Evolutionary conservation across 2,888 invertebrate genomes (phyloP).

Genomic region (Limenitis camilla): DNA sequence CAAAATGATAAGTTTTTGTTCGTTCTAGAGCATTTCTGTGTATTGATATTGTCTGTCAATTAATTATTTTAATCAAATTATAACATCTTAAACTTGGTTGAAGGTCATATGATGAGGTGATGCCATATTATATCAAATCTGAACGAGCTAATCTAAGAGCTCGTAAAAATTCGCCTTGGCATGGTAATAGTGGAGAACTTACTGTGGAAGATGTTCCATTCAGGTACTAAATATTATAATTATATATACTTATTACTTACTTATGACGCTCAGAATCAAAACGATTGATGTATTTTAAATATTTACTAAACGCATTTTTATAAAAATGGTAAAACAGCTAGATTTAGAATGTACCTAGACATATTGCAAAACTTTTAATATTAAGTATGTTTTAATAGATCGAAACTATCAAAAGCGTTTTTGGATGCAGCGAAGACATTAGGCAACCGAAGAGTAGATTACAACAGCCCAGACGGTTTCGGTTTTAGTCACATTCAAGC

Average conservation of each 20-base stretch:
- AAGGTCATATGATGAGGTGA: conserved; percentile 76
- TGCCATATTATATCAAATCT: conserved; percentile 77
- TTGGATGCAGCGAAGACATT: conserved; percentile 76
- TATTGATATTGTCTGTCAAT: too few relatives aligned
- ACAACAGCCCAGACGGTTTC: conserved; percentile 78
- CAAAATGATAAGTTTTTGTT: too few relatives aligned
- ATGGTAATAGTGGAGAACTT: conserved; percentile 76
- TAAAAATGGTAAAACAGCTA: too few relatives aligned
- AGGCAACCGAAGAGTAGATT: conserved; percentile 79
- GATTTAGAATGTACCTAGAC: too few relatives aligned
- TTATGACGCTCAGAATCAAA: too few relatives aligned
- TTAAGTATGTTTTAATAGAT: conserved; percentile 37
- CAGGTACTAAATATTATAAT: conserved; percentile 38
- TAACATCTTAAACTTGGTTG: too few relatives aligned
- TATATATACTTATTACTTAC: background rate
- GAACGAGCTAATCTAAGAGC: conserved; percentile 70
- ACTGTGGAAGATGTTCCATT: conserved; percentile 77
- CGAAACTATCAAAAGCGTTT: conserved; percentile 77
- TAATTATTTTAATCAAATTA: too few relatives aligned
- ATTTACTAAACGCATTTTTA: too few relatives aligned
- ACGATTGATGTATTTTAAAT: background rate
- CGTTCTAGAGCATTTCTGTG: too few relatives aligned
- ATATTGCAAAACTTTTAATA: too few relatives aligned
- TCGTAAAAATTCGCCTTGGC: conserved; percentile 68
- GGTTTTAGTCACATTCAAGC: conserved; percentile 72